Base-by-base conservation (phyloP, 1,140 invertebrate genomes). In the Conus ventricosus region DNA sequence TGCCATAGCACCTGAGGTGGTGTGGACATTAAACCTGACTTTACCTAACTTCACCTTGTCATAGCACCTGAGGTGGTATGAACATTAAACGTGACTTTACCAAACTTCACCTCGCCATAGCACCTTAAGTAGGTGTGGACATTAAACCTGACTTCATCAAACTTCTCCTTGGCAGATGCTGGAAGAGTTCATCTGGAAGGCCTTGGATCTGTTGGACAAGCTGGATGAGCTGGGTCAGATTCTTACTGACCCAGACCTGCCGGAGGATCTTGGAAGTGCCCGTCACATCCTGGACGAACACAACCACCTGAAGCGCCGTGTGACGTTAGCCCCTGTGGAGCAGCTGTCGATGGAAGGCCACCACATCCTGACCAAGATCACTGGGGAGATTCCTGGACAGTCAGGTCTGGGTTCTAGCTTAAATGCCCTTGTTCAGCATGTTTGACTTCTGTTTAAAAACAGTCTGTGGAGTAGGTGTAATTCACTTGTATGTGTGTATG, bases 181-280 rank as follows among this genome's bases (percentile, higher is more conserved):
- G 88, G 99, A 99, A 96, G 98, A 99, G 94, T 98, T 99, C 94
- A 97, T 98, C 87, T 99, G 98, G 97, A 98, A 99, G 96, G 97
- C 98, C 4, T 97, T 97, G 54, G 98, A 99, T 94, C 96, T 99
- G 88, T 96, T 99, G 67, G 98, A 99, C 94, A 96, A 98, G 86
- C 96, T 99, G 76, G 98, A 99, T 93, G 93, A 95, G 76, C 92
- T 96, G 13, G 95, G 98, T 93, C 98, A 99, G 94, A 98, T 99
- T 94, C 96, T 99, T 25, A 97, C 97, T 87, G 95, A 98, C 97
- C 93, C 93, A 20, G 93, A 94, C 25, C 90, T 95, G 15, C 93
- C 94, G 6, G 98, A 98, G 93, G 98, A 99, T 95, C 97, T 99
- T 2, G 97, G 96, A 57, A 97, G 97, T 83, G 98, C 98, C 1